Conservation (phyloP, 2,888 invertebrate genomes). For the Syrphus vitripennis region DNA sequence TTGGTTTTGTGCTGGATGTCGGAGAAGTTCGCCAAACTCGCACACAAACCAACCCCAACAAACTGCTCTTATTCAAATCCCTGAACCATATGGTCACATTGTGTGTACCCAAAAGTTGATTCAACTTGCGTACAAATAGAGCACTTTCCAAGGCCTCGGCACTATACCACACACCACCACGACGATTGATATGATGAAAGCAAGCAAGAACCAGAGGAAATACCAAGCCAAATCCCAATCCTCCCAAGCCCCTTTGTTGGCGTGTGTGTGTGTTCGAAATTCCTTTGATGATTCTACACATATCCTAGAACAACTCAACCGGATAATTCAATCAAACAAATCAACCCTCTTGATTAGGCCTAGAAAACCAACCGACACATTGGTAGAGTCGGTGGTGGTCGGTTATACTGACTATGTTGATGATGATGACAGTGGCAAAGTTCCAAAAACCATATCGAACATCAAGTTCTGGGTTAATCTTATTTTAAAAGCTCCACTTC, state of each 20-base stretch:
- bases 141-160: constrained; percentile 31
- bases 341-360: constrained; percentile 71
- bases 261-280: constrained; percentile 54
- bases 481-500: constrained; percentile 50
- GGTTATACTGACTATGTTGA: constrained; percentile 14
- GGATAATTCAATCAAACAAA: constrained; percentile 72
- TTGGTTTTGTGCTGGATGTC: constrained; percentile 12
- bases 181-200: constrained; percentile 31
- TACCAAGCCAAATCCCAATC: background rate
- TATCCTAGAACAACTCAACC: constrained; percentile 63
- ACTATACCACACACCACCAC: background rate
- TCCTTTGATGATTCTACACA: constrained; percentile 63
- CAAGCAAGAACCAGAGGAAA: constrained; percentile 17
- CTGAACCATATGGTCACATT: constrained; percentile 69
- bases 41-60: constrained; percentile 19
- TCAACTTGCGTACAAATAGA: constrained; percentile 65
- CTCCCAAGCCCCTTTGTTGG: constrained; percentile 26
- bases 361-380: constrained; percentile 47
- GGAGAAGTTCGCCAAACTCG: constrained; percentile 38
- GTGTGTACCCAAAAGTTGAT: constrained; percentile 70
- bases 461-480: constrained; percentile 64
- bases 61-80: constrained; percentile 67
- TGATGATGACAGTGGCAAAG: constrained; percentile 23
- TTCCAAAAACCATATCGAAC: constrained; percentile 47
- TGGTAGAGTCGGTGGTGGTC: constrained; percentile 34